phyloP scores from a whole-genome alignment of 2,888 invertebrate species.

The Aspidapion aeneum region DNA sequence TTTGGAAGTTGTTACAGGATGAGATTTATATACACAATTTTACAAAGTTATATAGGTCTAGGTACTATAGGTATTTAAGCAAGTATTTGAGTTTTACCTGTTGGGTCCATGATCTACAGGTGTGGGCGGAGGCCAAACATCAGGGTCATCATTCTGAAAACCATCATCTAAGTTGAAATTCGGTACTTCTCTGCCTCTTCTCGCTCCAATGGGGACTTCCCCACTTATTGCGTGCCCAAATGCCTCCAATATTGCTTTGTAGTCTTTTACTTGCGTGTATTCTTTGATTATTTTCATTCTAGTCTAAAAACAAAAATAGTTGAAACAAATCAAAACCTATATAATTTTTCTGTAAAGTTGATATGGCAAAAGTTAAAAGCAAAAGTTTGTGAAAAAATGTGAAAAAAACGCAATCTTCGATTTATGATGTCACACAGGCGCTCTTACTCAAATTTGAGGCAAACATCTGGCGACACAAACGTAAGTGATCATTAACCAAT shows the following conservation, averaged over 20 bases:
- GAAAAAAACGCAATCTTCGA: no score
- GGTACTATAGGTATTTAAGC: not conserved
- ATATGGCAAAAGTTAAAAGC: no score
- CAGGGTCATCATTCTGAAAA: slow-evolving; percentile 64
- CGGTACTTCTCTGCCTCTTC: slow-evolving; percentile 55
- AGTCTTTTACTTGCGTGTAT: slow-evolving; percentile 85
- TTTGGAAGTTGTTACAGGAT: no score
- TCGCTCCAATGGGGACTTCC: slow-evolving; percentile 51
- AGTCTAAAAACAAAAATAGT: slow-evolving; percentile 58
- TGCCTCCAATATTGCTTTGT: slow-evolving; percentile 70
- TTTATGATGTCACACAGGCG: no score
- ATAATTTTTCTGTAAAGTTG: no score
- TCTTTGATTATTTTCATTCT: slow-evolving; percentile 86
- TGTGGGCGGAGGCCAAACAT: slow-evolving; percentile 85
- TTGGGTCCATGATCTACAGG: slow-evolving; percentile 68
- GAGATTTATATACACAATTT: not conserved
- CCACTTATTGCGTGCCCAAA: slow-evolving; percentile 66
- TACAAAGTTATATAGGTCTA: not conserved
- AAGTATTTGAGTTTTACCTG: slow-evolving; percentile 24
- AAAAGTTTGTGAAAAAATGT: no score
- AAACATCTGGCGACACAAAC: no score
- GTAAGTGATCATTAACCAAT: no score
- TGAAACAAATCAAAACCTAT: slow-evolving; percentile 5
- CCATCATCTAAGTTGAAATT: slow-evolving; percentile 64
- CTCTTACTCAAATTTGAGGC: no score